Evolutionary conservation across 2,888 invertebrate genomes (phyloP).

Genomic region (Lasioglossum zephyrum): DNA sequence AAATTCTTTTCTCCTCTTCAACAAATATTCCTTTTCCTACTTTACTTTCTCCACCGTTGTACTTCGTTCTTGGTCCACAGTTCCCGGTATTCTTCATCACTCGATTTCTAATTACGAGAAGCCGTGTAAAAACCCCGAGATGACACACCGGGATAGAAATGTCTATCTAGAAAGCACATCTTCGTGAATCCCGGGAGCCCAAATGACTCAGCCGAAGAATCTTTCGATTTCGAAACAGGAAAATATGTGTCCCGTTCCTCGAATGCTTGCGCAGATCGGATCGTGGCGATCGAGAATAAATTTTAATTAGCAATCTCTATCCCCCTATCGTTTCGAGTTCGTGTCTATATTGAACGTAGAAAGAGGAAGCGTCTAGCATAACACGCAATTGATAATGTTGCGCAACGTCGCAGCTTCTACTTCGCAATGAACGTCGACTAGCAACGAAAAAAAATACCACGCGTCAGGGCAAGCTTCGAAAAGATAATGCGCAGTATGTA

Average conservation of each 20-base stretch:
- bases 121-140: neutral
- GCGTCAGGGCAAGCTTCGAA: neutral
- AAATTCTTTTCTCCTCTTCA: neutral
- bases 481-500: neutral
- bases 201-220: constrained; percentile 21
- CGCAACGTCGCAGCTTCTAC: neutral
- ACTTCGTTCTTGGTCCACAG: neutral
- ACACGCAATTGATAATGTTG: neutral
- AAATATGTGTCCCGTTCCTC: constrained; percentile 12
- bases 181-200: constrained; percentile 26
- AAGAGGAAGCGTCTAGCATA: neutral
- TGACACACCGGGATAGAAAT: constrained; percentile 15
- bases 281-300: neutral
- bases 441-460: neutral
- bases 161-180: constrained; percentile 24
- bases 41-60: neutral
- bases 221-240: constrained; percentile 31
- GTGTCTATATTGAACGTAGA: neutral
- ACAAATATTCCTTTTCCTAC: neutral
- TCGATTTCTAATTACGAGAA: neutral
- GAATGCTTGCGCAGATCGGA: constrained; percentile 10
- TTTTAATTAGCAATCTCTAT: neutral
- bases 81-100: neutral
- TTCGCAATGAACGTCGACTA: constrained; percentile 7
- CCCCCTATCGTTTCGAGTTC: neutral